Evolutionary conservation across 2,888 invertebrate species (phyloP).

Genomic region (Scaptomyza flava): DNA sequence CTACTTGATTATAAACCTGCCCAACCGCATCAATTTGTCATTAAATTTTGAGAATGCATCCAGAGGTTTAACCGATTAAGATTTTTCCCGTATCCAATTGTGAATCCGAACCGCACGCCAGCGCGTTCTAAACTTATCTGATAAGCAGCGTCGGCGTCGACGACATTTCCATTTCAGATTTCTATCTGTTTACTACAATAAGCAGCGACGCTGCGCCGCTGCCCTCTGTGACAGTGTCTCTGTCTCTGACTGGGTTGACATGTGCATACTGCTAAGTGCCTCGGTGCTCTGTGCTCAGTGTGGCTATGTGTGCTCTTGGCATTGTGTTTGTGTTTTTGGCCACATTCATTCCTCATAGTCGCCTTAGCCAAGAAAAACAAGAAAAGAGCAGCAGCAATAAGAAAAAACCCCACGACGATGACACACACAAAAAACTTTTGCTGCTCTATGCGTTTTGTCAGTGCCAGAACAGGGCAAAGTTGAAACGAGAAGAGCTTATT

Average conservation of each 20-base stretch:
- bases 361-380: constrained; percentile 14
- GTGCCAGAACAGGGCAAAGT: constrained; percentile 21
- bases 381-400: constrained; percentile 23
- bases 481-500: neutral
- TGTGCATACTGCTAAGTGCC: constrained; percentile 52
- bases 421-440: constrained; percentile 41
- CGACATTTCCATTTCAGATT: constrained; percentile 79
- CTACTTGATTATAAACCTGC: constrained; percentile 29
- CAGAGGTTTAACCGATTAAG: neutral
- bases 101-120: constrained; percentile 47
- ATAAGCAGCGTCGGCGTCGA: constrained; percentile 67
- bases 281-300: constrained; percentile 16
- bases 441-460: constrained; percentile 59
- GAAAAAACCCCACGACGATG: constrained; percentile 34
- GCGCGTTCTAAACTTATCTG: constrained; percentile 77
- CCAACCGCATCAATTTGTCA: constrained; percentile 11
- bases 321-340: constrained; percentile 55
- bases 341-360: constrained; percentile 50
- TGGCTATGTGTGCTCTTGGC: constrained; percentile 16
- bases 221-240: constrained; percentile 17
- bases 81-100: constrained; percentile 7
- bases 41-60: constrained; percentile 15
- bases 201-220: constrained; percentile 33
- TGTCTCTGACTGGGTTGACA: constrained; percentile 16
- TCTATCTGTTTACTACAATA: constrained; percentile 55